A percentile compares a stretch with the other conserved stretches of the same genome.
These are phyloP conservation scores for Lasius platythorax DNA, from an alignment of 2,888 invertebrate genomes.

Conservation along the genomic window DNA sequence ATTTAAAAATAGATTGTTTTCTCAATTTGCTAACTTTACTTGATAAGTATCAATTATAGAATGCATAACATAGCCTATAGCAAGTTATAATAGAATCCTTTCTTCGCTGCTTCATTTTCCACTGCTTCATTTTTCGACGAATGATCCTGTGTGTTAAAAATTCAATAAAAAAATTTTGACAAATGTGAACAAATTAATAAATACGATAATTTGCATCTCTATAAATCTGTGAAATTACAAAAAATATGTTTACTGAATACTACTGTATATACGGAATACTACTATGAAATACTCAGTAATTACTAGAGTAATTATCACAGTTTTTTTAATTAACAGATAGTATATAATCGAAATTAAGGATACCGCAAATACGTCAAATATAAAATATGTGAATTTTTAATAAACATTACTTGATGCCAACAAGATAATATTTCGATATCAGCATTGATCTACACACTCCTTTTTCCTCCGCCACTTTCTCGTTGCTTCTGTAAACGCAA, in stretches of 20 bases:
- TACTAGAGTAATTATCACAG: background rate
- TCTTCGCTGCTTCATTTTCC: background rate
- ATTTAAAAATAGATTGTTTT: conserved; percentile 27
- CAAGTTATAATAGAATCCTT: background rate
- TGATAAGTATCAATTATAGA: conserved; percentile 19
- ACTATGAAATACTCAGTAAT: background rate
- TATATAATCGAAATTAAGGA: background rate
- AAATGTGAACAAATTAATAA: background rate
- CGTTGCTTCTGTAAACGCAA: background rate
- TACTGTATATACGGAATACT: background rate
- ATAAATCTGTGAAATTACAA: background rate
- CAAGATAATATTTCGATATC: background rate
- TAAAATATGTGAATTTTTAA: background rate
- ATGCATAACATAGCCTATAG: background rate
- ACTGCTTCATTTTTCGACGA: background rate
- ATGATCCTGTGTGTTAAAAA: background rate
- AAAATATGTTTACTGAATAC: background rate
- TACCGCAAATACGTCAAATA: background rate
- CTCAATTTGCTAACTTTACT: background rate
- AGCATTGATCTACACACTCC: background rate
- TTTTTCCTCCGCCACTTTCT: background rate
- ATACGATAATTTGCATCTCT: background rate
- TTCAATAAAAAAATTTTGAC: background rate
- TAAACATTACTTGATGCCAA: background rate
- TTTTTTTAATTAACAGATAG: background rate